These are phyloP conservation scores for Invenusta paracnida DNA, from an alignment of 2,888 invertebrate species.

Conservation along the genomic window DNA sequence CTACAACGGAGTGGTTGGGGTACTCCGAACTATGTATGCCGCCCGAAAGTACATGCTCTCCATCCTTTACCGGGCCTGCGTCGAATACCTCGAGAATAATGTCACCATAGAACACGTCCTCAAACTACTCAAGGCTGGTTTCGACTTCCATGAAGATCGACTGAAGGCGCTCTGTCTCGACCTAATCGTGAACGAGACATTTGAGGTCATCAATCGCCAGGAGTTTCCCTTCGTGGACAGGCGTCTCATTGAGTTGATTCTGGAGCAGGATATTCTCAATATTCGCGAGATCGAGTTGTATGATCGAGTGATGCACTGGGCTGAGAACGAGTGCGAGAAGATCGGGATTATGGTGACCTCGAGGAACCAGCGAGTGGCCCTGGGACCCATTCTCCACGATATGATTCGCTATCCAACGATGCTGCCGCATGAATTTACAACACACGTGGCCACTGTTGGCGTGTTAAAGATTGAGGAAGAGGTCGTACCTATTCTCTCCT, in stretches of 20 bases:
- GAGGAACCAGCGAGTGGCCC: slow-evolving; percentile 34
- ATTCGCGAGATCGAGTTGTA: slow-evolving; percentile 36
- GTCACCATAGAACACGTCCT: slow-evolving; percentile 24
- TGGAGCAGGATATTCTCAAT: slow-evolving; percentile 39
- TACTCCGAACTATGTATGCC: slow-evolving; percentile 32
- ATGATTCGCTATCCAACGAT: slow-evolving; percentile 39
- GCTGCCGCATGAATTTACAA: slow-evolving; percentile 40
- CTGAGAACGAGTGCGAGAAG: slow-evolving; percentile 34
- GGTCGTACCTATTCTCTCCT: slow-evolving; percentile 28
- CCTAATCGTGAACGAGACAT: slow-evolving; percentile 32
- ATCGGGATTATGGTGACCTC: slow-evolving; percentile 12
- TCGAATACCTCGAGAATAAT: slow-evolving; percentile 39
- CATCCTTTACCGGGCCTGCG: slow-evolving; percentile 26
- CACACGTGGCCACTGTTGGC: slow-evolving; percentile 15
- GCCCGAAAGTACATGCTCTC: slow-evolving; percentile 35
- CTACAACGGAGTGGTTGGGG: slow-evolving; percentile 28
- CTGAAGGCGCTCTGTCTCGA: slow-evolving; percentile 30
- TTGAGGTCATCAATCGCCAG: slow-evolving; percentile 20
- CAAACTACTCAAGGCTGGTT: not conserved
- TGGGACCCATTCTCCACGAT: slow-evolving; percentile 6
- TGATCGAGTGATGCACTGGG: slow-evolving; percentile 36
- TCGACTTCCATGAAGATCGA: slow-evolving; percentile 30
- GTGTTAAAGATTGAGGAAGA: slow-evolving; percentile 18
- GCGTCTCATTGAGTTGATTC: not conserved
- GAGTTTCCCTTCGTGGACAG: slow-evolving; percentile 6